Base-by-base conservation (phyloP, 2,113 vertebrate species). In the Percina caprodes region DNA sequence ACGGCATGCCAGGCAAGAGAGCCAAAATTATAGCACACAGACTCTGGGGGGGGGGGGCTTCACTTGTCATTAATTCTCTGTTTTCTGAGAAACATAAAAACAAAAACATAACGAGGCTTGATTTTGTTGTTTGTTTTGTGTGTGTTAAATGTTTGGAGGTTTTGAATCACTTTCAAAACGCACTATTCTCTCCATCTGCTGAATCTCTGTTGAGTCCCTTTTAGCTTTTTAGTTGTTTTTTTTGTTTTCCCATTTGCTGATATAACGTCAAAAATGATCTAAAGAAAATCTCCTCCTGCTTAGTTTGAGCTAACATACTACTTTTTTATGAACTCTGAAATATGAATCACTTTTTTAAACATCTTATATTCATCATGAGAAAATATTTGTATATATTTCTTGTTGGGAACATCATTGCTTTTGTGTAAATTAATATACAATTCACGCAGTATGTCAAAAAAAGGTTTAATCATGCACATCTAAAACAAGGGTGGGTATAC, bases 11-110 rank as follows among this genome's bases (percentile, higher is more conserved):
- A 30, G 71, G 45, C 35, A 26, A 55, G 48, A 65, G 52, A 21
- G 45, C 30, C 84, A 62, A 86, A 77, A 83, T 70, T 59, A 81
- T 51, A 61, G 59, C 51, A 52, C 30, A 18, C 42, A 66, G 59
- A 52, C 75, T 24, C 63, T 23, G 23, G 10, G 67, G 61, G 58
- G 63, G 35, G 48, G 4, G 24, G 48, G 23, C 69, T 70, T 23
- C 33, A 63, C 61, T 51, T 48, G 46, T 68, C 67, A 76, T 72
- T 74, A 60, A 74, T 56, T 58, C 62, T 74, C 52, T 73, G 26
- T 69, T 85, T 84, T 75, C 18, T 68, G 19, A 52, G 7, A 63
- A 45, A 60, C 60, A 61, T 68, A 16, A 42, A 42, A 11, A 6
- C 1, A 54, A n/a, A 65, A 1, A 60, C 7, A 62, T 46, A 21